A percentile compares a stretch with the other conserved stretches of the same genome.
Conservation (phyloP, 2,888 invertebrate species). For the Eupithecia subfuscata region DNA sequence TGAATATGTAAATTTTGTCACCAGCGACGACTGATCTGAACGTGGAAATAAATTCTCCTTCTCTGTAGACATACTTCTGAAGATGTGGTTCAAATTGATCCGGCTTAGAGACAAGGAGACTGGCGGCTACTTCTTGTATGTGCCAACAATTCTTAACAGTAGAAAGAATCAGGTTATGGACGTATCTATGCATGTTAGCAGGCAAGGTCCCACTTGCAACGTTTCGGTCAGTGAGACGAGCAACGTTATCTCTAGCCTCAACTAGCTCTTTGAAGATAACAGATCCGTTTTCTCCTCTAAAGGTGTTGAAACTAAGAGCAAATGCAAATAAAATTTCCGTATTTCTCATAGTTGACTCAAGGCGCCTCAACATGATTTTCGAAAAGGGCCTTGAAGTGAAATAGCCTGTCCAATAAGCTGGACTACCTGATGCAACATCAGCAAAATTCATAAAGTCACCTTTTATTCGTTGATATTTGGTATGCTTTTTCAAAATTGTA, state of each 20-base stretch:
- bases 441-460: slow-evolving; percentile 98
- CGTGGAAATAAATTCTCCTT: slow-evolving; percentile 70
- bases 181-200: slow-evolving; percentile 92
- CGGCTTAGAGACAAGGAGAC: slow-evolving; percentile 88
- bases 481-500: slow-evolving; percentile 85
- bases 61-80: slow-evolving; percentile 70
- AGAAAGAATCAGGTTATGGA: slow-evolving; percentile 86
- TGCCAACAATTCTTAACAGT: slow-evolving; percentile 73
- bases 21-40: slow-evolving; percentile 81
- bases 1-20: slow-evolving; percentile 90
- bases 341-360: slow-evolving; percentile 90
- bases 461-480: slow-evolving; percentile 87
- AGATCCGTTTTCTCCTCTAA: slow-evolving; percentile 81
- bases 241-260: slow-evolving; percentile 90
- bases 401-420: slow-evolving; percentile 98
- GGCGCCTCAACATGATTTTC: slow-evolving; percentile 91
- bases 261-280: slow-evolving; percentile 78
- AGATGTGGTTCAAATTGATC: slow-evolving; percentile 86
- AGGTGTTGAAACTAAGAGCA: slow-evolving; percentile 86
- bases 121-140: slow-evolving; percentile 69
- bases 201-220: slow-evolving; percentile 98
- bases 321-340: slow-evolving; percentile 94
- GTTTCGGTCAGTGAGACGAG: slow-evolving; percentile 97
- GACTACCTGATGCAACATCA: slow-evolving; percentile 92
- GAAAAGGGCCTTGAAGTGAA: slow-evolving; percentile 94